Evolutionary conservation across 1,140 invertebrate genomes (phyloP).

Genomic region (Bemisia tabaci): DNA sequence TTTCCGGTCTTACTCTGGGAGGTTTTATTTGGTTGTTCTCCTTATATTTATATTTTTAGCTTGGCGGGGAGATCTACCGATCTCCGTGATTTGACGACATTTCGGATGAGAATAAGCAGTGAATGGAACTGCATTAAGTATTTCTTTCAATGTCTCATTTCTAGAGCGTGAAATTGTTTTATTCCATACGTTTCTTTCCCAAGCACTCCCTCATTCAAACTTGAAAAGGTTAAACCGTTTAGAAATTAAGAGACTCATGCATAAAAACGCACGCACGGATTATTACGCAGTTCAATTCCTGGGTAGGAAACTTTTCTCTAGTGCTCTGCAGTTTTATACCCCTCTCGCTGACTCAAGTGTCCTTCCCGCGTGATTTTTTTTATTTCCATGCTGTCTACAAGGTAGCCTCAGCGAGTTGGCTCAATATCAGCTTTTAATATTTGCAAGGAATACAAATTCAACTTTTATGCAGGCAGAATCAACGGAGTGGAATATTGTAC

Average conservation of each 20-base stretch:
- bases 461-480: not conserved
- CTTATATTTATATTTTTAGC: too few relatives aligned
- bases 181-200: not conserved
- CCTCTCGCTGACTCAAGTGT: not conserved
- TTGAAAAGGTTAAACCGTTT: not conserved
- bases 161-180: too few relatives aligned
- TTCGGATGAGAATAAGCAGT: too few relatives aligned
- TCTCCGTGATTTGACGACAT: too few relatives aligned
- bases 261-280: not conserved
- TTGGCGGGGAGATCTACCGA: too few relatives aligned
- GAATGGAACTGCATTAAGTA: too few relatives aligned
- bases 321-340: not conserved
- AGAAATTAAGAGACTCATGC: not conserved
- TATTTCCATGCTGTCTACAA: not conserved
- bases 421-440: not conserved
- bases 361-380: not conserved
- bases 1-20: too few relatives aligned
- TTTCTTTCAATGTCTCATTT: too few relatives aligned
- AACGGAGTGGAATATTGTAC: not conserved
- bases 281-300: not conserved
- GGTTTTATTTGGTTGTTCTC: too few relatives aligned
- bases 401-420: not conserved
- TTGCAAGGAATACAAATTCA: too few relatives aligned
- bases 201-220: not conserved
- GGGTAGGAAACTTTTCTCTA: not conserved